Evolutionary conservation across 1,140 invertebrate genomes (phyloP).

Genomic region (Polypedilum pembai): DNA sequence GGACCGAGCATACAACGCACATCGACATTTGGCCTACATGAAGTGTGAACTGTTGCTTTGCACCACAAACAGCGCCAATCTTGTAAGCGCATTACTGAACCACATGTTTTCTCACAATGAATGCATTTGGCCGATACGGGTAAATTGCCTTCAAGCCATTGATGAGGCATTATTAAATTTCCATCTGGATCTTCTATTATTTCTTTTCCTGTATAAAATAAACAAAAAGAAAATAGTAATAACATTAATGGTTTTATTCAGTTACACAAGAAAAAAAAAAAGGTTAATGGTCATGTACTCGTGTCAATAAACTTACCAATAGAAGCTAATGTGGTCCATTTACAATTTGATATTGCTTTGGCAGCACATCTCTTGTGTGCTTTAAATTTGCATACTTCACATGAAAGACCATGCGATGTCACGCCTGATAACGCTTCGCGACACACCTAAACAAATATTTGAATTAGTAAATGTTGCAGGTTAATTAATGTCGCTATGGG

Average conservation of each 20-base stretch:
- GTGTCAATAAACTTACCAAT: conserved; percentile 44
- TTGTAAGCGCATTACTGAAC: conserved; percentile 86
- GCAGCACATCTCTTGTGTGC: conserved; percentile 88
- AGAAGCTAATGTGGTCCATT: conserved; percentile 91
- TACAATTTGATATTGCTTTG: conserved; percentile 88
- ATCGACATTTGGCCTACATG: conserved; percentile 67
- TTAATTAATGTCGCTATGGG: not conserved
- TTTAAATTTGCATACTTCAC: conserved; percentile 95
- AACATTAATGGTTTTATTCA: not conserved
- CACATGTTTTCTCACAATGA: conserved; percentile 94
- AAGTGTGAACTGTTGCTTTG: conserved; percentile 80
- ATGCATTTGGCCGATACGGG: conserved; percentile 89
- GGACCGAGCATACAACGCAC: conserved; percentile 75
- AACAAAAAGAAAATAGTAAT: not conserved
- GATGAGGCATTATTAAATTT: conserved; percentile 90
- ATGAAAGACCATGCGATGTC: conserved; percentile 87
- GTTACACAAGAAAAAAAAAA: not conserved
- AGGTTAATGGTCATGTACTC: not conserved
- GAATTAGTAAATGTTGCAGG: no score
- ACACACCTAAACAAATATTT: conserved; percentile 51
- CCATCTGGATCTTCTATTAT: conserved; percentile 90
- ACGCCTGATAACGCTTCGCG: conserved; percentile 85
- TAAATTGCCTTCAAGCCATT: conserved; percentile 96
- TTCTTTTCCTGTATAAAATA: conserved; percentile 58
- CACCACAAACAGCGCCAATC: conserved; percentile 97